Evolutionary conservation across 2,888 invertebrate genomes (phyloP).

Genomic region (Malachius bipustulatus): DNA sequence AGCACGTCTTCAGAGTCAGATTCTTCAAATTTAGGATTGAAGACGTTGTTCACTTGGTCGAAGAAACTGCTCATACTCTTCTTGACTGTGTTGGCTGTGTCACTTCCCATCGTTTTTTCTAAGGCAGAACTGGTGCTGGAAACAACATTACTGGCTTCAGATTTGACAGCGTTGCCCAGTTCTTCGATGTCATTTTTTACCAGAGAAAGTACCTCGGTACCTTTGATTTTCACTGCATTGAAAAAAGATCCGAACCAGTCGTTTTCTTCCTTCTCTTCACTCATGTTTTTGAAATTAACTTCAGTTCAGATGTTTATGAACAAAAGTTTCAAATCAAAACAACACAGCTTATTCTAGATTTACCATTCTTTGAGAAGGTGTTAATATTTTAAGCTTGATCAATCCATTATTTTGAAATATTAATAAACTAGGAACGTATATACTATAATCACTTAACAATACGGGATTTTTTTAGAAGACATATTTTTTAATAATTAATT

Average conservation of each 20-base stretch:
- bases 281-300: too few relatives aligned
- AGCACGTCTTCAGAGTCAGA: slow-evolving; percentile 60
- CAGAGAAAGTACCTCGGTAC: slow-evolving; percentile 61
- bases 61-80: slow-evolving; percentile 55
- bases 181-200: slow-evolving; percentile 67
- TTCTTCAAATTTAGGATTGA: slow-evolving; percentile 56
- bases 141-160: slow-evolving; percentile 56
- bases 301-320: too few relatives aligned
- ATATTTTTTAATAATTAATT: too few relatives aligned
- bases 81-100: slow-evolving; percentile 60
- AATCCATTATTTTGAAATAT: too few relatives aligned
- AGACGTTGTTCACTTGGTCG: slow-evolving; percentile 58
- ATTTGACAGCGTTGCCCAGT: slow-evolving; percentile 57
- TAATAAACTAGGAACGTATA: too few relatives aligned
- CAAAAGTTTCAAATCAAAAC: too few relatives aligned
- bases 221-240: slow-evolving; percentile 42
- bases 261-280: slow-evolving; percentile 14
- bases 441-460: too few relatives aligned
- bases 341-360: too few relatives aligned
- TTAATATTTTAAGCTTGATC: too few relatives aligned
- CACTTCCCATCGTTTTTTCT: slow-evolving; percentile 48
- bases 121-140: slow-evolving; percentile 53
- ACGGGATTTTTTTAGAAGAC: too few relatives aligned
- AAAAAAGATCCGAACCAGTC: slow-evolving; percentile 37
- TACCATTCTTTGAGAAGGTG: too few relatives aligned